A percentile compares a stretch with the other conserved stretches of the same genome.
Evolutionary conservation across 1,140 invertebrate genomes (phyloP).

Genomic region (Aphis craccivora): DNA sequence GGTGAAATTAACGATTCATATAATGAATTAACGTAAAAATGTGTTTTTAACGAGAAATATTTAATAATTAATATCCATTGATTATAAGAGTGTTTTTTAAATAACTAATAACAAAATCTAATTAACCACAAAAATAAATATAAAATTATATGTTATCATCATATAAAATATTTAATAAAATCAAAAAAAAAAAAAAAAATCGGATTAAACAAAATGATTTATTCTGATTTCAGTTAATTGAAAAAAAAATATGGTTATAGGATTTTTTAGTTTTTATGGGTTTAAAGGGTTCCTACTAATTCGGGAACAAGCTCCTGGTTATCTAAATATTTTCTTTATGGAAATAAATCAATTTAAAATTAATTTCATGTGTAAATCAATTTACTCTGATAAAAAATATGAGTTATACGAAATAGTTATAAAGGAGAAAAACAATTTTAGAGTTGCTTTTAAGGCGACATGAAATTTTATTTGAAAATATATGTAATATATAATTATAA

Average conservation of each 20-base stretch:
- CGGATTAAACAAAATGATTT: neutral
- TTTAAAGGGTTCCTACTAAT: neutral
- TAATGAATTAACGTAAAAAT: neutral
- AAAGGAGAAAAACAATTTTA: neutral
- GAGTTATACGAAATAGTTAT: neutral
- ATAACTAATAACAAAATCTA: too few relatives aligned
- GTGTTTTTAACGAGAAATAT: too few relatives aligned
- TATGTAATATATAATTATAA: too few relatives aligned
- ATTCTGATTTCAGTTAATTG: neutral
- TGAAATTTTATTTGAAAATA: too few relatives aligned
- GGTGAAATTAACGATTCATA: neutral
- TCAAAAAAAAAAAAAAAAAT: neutral
- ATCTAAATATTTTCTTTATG: neutral
- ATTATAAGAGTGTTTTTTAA: too few relatives aligned
- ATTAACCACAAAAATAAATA: neutral
- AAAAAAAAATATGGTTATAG: neutral
- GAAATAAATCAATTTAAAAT: neutral
- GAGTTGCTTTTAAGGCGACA: neutral
- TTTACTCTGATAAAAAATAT: neutral
- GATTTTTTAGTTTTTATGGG: neutral
- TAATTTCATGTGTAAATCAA: neutral
- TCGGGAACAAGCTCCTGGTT: neutral
- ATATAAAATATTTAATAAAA: neutral
- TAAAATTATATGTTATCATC: neutral
- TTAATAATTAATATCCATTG: too few relatives aligned